phyloP scores from a whole-genome alignment of 2,113 vertebrate genomes.

The Takifugu flavidus region DNA sequence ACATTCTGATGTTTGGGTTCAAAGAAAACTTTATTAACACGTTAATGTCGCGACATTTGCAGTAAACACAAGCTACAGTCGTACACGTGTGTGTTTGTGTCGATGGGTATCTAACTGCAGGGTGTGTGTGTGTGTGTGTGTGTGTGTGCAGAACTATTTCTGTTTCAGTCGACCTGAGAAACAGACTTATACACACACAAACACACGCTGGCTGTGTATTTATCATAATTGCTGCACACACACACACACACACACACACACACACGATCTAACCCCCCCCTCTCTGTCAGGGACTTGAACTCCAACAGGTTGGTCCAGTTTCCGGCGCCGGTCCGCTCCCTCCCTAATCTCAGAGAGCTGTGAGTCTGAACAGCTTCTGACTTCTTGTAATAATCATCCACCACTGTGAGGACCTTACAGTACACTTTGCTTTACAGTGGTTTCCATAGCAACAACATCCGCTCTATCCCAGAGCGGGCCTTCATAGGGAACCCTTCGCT shows the following conservation, averaged over 20 bases:
- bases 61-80: too few species aligned
- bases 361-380: conserved; percentile 64
- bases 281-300: conserved; percentile 65
- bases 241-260: conserved; percentile 46
- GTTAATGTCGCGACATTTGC: too few species aligned
- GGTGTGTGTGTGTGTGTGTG: conserved; percentile 21
- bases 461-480: conserved; percentile 87
- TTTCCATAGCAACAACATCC: conserved; percentile 93
- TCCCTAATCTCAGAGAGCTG: conserved; percentile 89
- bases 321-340: conserved; percentile 81
- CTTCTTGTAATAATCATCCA: too few species aligned
- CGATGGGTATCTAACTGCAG: neutral
- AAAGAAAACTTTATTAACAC: neutral
- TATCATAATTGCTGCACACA: conserved; percentile 51
- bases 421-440: conserved; percentile 70
- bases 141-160: conserved; percentile 51
- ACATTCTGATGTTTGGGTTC: too few species aligned
- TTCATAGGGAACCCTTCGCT: conserved; percentile 90
- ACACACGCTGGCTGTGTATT: conserved; percentile 28
- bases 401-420: too few species aligned
- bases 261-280: neutral
- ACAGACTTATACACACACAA: conserved; percentile 49
- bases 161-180: conserved; percentile 61
- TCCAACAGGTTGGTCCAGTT: conserved; percentile 69
- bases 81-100: conserved; percentile 23